phyloP scores from a whole-genome alignment of 2,113 vertebrate species.

The Pithys albifrons region DNA sequence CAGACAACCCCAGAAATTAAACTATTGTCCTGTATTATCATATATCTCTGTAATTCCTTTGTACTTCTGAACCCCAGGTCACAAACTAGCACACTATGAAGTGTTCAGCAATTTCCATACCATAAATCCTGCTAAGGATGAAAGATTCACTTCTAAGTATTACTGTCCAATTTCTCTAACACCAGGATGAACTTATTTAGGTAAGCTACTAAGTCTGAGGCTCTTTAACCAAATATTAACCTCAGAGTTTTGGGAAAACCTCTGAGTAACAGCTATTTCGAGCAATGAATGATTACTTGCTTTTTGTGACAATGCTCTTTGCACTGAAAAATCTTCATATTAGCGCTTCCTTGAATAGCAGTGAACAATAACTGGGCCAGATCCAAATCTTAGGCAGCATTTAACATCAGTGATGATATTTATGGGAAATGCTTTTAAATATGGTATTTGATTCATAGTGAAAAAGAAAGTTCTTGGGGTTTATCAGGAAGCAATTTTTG shows the following conservation, averaged over 20 bases:
- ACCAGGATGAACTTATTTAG: conserved; percentile 33
- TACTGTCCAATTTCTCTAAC: conserved; percentile 13
- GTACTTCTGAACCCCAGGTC: conserved; percentile 55
- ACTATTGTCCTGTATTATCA: conserved; percentile 40
- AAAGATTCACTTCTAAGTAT: conserved; percentile 24
- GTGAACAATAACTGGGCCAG: background rate
- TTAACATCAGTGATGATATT: background rate
- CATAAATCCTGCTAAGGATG: conserved; percentile 42
- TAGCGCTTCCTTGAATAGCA: background rate
- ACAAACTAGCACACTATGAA: conserved; percentile 29
- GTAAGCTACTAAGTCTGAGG: background rate
- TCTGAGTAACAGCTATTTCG: background rate
- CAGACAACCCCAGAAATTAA: conserved; percentile 61
- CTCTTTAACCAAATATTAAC: conserved; percentile 4
- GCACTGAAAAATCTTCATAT: background rate
- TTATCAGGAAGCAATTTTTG: background rate
- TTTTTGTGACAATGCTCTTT: background rate
- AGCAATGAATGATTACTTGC: background rate
- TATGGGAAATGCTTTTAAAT: background rate
- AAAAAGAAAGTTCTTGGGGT: background rate
- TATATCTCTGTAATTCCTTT: conserved; percentile 57
- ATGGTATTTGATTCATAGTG: background rate
- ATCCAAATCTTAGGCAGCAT: background rate
- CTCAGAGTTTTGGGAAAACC: background rate
- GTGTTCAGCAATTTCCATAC: conserved; percentile 45